Percentiles rank a stretch among this genome's conserved stretches.
These are phyloP conservation scores for Callaeas wilsoni DNA, from an alignment of 2,113 vertebrate genomes.

Conservation along the genomic window DNA sequence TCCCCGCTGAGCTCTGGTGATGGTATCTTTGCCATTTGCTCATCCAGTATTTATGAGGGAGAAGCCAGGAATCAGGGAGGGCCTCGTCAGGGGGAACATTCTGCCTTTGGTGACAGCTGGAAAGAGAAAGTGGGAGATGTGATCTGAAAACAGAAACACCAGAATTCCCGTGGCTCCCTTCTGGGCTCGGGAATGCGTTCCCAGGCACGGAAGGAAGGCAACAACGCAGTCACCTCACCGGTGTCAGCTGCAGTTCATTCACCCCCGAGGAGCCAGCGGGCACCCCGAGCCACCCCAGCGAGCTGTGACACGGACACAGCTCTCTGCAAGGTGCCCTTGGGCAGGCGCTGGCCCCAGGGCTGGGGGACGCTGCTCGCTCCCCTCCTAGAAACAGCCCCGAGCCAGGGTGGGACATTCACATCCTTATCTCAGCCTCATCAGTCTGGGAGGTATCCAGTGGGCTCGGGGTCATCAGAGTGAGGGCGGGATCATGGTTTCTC, in stretches of 20 bases:
- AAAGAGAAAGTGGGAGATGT: neutral
- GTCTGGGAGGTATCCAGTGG: neutral
- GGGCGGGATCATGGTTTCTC: neutral
- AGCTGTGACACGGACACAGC: neutral
- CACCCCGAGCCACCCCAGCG: no score
- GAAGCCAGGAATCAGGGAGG: neutral
- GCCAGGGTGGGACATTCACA: fast-evolving
- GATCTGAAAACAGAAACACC: neutral
- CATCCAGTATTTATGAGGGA: neutral
- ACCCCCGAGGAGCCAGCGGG: neutral
- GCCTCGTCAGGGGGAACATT: neutral
- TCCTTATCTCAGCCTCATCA: neutral
- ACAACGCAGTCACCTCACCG: neutral
- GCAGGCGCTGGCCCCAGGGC: neutral
- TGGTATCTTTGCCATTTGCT: neutral
- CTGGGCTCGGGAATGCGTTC: neutral
- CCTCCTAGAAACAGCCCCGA: neutral
- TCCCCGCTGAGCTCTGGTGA: neutral
- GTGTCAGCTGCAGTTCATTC: neutral
- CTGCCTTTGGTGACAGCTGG: neutral
- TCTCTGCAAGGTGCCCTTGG: neutral
- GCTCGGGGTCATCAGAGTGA: neutral
- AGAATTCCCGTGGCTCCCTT: neutral
- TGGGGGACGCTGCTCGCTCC: neutral
- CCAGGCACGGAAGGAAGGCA: neutral